Base-by-base conservation (phyloP, 2,888 invertebrate species). In the Drosophila peninsularis region DNA sequence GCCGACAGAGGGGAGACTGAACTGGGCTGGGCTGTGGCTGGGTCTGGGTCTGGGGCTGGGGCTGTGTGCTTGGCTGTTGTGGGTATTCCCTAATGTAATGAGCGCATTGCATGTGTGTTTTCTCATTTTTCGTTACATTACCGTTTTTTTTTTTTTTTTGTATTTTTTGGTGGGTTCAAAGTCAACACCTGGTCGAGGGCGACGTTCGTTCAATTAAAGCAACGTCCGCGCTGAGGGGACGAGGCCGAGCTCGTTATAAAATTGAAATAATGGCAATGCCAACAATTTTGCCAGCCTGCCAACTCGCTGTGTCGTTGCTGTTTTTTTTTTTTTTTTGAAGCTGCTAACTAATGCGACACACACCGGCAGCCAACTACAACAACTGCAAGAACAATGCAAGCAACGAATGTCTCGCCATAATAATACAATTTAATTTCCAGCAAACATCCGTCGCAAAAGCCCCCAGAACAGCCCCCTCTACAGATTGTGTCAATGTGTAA, bases 361-460 rank as follows among this genome's bases (percentile, higher is more conserved):
- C 88, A 87, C 88, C 79, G 71, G 82, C 66, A 72, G 69, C 67
- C 60, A 77, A 62, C 79, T 49, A 65, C 69, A 81, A 71, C 84
- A 71, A 80, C 54, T 78, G 54, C 62, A 68, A 36, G 71, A 70
- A 84, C 62, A 78, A 62, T 72, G 62, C 75, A 47, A 69, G 79
- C 87, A 81, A 80, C 87, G 87, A 84, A 88, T 88, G 88, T 85
- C 89, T 85, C 84, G 89, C 86, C 86, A 85, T 85, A 85, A 89
- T 88, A 85, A 85, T 89, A 88, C 88, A 89, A 85, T 85, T 85
- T 89, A 85, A 85, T 85, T 85, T 85, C 86, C 89, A 82, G 86
- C 82, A 82, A 89, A 89, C 85, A 84, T 89, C 82, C 88, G 88
- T 85, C 62, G 62, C 62, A 62, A 19, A 36, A 13, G 34, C 24